phyloP scores from a whole-genome alignment of 2,113 vertebrate species.

The Paramisgurnus dabryanus region DNA sequence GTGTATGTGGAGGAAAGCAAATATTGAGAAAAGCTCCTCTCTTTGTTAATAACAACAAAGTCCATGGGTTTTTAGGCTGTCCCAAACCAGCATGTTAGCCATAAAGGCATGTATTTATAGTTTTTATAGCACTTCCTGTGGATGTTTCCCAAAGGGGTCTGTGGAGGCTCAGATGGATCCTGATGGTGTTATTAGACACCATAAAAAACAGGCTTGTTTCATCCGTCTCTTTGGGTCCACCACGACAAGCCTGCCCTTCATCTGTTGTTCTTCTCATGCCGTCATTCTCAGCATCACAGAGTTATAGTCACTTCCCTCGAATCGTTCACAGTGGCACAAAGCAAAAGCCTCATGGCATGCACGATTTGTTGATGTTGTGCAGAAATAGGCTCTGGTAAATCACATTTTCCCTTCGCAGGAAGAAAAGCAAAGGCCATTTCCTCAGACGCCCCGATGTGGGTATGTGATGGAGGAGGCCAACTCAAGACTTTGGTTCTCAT shows the following conservation, averaged over 20 bases:
- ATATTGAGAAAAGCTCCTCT: conserved; percentile 14
- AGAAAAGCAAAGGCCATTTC: conserved; percentile 55
- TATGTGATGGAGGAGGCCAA: conserved; percentile 26
- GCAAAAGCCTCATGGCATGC: background rate
- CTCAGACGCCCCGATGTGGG: conserved; percentile 47
- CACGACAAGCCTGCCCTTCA: background rate
- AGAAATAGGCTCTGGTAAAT: conserved; percentile 53
- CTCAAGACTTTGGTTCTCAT: background rate
- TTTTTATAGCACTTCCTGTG: conserved; percentile 48
- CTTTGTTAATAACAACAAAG: conserved; percentile 38
- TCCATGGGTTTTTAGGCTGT: conserved; percentile 41
- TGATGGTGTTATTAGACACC: conserved; percentile 37
- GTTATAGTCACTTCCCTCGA: background rate
- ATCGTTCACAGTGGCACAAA: conserved; percentile 3
- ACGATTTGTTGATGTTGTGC: conserved; percentile 52
- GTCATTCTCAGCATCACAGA: conserved; percentile 9
- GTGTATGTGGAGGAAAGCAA: conserved; percentile 10
- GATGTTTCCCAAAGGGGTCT: conserved; percentile 31
- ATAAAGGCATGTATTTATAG: conserved; percentile 55
- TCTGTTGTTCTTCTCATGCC: background rate
- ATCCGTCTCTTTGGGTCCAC: background rate
- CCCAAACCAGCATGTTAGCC: conserved; percentile 46
- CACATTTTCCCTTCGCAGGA: conserved; percentile 50
- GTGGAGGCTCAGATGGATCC: conserved; percentile 22
- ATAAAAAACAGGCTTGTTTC: conserved; percentile 20